A percentile compares a stretch with the other conserved stretches of the same genome.
These are phyloP conservation scores for Stenurella melanura DNA, from an alignment of 2,888 invertebrate species.

Conservation along the genomic window DNA sequence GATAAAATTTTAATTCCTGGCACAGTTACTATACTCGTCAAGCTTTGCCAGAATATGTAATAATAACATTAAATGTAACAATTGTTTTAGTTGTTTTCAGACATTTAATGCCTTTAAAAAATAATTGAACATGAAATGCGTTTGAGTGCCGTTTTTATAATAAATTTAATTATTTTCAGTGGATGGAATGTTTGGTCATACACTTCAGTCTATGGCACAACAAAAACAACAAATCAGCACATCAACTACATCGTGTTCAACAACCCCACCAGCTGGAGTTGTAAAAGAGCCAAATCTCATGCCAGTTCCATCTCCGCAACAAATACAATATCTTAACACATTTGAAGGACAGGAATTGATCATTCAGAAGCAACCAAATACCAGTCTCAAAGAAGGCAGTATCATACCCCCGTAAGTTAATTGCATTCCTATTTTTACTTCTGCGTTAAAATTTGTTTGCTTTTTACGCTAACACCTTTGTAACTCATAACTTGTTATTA, in stretches of 20 bases:
- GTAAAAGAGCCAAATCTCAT: conserved; percentile 91
- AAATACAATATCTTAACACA: conserved; percentile 95
- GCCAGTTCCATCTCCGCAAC: conserved; percentile 97
- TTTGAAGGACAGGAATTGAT: conserved; percentile 97
- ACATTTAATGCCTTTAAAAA: too few relatives aligned
- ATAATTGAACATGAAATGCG: too few relatives aligned
- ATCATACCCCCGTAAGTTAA: conserved; percentile 84
- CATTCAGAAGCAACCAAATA: conserved; percentile 96
- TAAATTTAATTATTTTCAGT: conserved; percentile 63
- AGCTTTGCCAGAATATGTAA: too few relatives aligned
- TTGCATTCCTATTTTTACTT: not conserved
- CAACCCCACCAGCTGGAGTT: conserved; percentile 65
- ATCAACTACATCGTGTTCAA: conserved; percentile 68
- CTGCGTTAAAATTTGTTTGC: too few relatives aligned
- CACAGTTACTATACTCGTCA: too few relatives aligned
- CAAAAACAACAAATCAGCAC: conserved; percentile 75
- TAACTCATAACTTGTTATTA: too few relatives aligned
- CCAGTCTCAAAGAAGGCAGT: conserved; percentile 87
- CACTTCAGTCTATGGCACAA: conserved; percentile 79
- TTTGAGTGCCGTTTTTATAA: not conserved
- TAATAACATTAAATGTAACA: too few relatives aligned
- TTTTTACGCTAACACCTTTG: too few relatives aligned
- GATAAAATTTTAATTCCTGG: too few relatives aligned
- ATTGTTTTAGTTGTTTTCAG: too few relatives aligned
- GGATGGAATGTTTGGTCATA: conserved; percentile 80